Base-by-base conservation (phyloP, 1,140 invertebrate genomes). In the Diprion similis region DNA sequence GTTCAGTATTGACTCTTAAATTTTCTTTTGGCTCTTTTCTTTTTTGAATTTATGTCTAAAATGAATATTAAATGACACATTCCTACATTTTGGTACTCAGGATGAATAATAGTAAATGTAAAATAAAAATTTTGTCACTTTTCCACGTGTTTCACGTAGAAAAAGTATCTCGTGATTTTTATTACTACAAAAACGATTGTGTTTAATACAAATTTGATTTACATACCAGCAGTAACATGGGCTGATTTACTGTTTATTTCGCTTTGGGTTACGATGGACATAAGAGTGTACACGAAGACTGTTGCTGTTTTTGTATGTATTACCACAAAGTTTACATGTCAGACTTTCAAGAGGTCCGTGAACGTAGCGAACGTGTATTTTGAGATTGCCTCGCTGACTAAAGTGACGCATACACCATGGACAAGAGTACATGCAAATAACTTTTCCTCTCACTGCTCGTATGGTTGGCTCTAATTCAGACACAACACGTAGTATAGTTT, bases 281-380 rank as follows among this genome's bases (percentile, higher is more conserved):
- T 88, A 89, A 75, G 88, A 86, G 78, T 89, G 88, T 70, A 89
- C 88, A 73, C 88, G 87, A 72, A 89, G 80, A 77, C 87, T 89
- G 72, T 89, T 89, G 74, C 87, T 87, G 73, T 89, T 89, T 72
- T 89, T 88, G 77, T 88, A 89, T 79, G 85, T 87, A 78, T 88
- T 88, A 51, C 85, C 86, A 76, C 87, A 89, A 64, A 86, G 81
- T 73, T 86, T 86, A 80, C 87, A 89, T 15, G 85, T 86, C 17
- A 88, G 81, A 79, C 83, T 87, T 80, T 87, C 86, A 71, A 87
- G 81, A 8, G 87, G 87, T 8, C 86, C 86, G 68, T 89, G 88
- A 72, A 88, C 87, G 70, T 87, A 88, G 67, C 82, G 79, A 8
- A 89, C 86, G 73, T 89, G 88, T 48, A 87, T 76, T 75, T 88